Percentiles rank a stretch among this genome's conserved stretches.
These are phyloP conservation scores for Neostethus bicornis DNA, from an alignment of 2,797 vertebrate genomes.

Conservation along the genomic window DNA sequence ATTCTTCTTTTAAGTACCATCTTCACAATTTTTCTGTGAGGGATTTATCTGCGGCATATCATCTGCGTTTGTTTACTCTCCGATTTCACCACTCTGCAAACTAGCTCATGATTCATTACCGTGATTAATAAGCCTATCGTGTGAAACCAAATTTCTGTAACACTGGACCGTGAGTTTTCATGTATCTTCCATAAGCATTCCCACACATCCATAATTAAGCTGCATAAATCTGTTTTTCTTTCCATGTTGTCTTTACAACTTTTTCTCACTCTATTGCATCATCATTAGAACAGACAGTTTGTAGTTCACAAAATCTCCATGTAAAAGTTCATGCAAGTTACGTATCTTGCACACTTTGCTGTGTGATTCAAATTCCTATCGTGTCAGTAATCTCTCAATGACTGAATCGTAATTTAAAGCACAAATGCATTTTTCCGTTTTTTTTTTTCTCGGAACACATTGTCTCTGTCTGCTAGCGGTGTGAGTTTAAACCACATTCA, in stretches of 20 bases:
- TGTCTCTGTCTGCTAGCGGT: constrained; percentile 35
- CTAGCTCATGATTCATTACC: constrained; percentile 73
- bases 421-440: constrained; percentile 11
- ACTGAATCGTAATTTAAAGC: constrained; percentile 21
- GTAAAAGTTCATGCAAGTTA: constrained; percentile 41
- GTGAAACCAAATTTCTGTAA: constrained; percentile 70
- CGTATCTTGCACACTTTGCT: constrained; percentile 46
- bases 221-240: constrained; percentile 22
- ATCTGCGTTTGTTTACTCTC: constrained; percentile 67
- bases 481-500: constrained; percentile 44
- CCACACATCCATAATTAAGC: constrained; percentile 61
- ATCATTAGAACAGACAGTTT: constrained; percentile 73
- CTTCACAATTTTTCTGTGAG: constrained; percentile 16
- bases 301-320: constrained; percentile 58
- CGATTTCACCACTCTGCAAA: constrained; percentile 60
- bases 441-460: constrained; percentile 26
- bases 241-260: constrained; percentile 1
- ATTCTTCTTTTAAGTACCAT: not conserved
- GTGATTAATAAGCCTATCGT: constrained; percentile 78
- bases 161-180: constrained; percentile 55
- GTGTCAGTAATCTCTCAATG: constrained; percentile 24
- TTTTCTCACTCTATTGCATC: constrained; percentile 51
- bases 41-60: constrained; percentile 50
- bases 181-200: constrained; percentile 60
- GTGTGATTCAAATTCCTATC: constrained; percentile 35